These are phyloP conservation scores for Ceratotherium simum DNA, from an alignment of 2,113 vertebrate species.

Conservation along the genomic window DNA sequence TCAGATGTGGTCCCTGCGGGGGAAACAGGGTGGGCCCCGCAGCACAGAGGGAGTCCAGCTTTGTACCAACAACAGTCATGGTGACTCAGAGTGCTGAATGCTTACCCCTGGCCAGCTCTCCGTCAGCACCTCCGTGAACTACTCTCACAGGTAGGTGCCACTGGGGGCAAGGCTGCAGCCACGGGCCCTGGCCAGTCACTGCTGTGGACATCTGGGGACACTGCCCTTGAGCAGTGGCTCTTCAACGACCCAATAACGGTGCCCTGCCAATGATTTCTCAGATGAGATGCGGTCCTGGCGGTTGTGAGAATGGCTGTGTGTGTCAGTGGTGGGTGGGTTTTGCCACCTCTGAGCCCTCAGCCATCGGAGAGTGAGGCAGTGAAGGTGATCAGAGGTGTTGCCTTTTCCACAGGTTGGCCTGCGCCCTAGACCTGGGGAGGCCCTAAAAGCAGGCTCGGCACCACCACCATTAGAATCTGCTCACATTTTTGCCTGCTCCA, in stretches of 20 bases:
- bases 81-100: not conserved
- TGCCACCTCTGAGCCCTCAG: fast-evolving
- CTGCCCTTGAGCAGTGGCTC: not conserved
- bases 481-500: too few relatives aligned
- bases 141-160: not conserved
- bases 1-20: not conserved
- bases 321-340: not conserved
- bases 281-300: not conserved
- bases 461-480: not conserved
- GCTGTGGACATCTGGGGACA: not conserved
- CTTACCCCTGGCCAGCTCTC: not conserved
- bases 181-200: not conserved
- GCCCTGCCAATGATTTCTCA: too few relatives aligned
- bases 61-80: not conserved
- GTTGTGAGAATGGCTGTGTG: not conserved
- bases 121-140: not conserved
- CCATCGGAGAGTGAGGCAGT: not conserved
- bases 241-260: fast-evolving
- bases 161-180: not conserved
- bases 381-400: not conserved
- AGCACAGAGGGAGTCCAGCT: not conserved
- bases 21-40: fast-evolving
- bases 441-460: not conserved
- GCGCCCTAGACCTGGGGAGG: not conserved
- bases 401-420: not conserved